These are phyloP conservation scores for Serinus canaria DNA, from an alignment of 2,113 vertebrate genomes.

Conservation along the genomic window DNA sequence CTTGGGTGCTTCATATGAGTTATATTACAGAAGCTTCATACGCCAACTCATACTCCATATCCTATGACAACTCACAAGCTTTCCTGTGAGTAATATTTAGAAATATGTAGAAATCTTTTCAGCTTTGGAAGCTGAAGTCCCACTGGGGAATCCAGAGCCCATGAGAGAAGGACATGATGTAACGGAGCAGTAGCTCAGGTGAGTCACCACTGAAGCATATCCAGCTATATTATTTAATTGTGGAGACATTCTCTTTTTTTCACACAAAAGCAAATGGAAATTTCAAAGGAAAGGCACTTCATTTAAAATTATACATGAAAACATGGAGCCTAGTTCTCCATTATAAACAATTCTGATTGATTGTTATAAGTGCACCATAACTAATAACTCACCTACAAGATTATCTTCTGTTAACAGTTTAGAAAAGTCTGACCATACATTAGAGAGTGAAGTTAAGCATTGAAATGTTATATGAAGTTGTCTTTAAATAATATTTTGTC, in stretches of 20 bases:
- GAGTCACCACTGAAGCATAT: background rate
- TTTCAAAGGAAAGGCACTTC: background rate
- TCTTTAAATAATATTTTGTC: background rate
- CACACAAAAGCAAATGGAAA: background rate
- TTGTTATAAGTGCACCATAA: background rate
- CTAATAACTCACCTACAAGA: background rate
- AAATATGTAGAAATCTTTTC: background rate
- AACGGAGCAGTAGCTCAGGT: background rate
- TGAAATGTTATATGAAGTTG: background rate
- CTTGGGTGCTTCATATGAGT: background rate
- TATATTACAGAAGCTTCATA: background rate
- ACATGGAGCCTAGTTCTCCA: background rate
- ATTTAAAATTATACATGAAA: background rate
- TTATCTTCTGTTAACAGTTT: background rate
- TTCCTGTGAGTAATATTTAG: background rate
- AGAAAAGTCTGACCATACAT: background rate
- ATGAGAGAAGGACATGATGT: background rate
- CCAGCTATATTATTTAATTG: background rate
- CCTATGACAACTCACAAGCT: background rate
- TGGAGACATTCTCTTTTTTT: background rate
- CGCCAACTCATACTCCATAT: background rate
- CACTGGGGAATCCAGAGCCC: background rate
- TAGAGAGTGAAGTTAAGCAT: background rate
- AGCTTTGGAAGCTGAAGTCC: background rate
- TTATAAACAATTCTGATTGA: background rate